These are phyloP conservation scores for Pegoplata infirma DNA, from an alignment of 2,888 invertebrate genomes.

Conservation along the genomic window DNA sequence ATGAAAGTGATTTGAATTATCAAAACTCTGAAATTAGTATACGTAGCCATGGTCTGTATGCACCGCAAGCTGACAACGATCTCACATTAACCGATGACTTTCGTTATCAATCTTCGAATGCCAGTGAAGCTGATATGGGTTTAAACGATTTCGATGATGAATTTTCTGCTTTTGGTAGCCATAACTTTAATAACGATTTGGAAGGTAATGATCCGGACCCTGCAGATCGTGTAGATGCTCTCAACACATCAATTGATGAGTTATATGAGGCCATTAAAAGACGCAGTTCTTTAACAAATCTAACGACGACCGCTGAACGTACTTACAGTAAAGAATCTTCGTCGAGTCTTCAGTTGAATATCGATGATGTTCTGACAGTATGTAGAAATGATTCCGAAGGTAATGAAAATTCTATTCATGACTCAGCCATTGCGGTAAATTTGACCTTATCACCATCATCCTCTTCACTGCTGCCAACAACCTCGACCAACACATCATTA, in stretches of 20 bases:
- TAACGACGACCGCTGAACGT: not conserved
- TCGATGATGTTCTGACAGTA: not conserved
- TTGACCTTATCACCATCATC: constrained; percentile 16
- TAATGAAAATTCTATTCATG: constrained; percentile 35
- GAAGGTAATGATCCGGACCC: constrained; percentile 46
- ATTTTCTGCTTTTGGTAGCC: constrained; percentile 65
- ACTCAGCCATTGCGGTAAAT: constrained; percentile 9
- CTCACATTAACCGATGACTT: constrained; percentile 78
- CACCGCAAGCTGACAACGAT: constrained; percentile 81
- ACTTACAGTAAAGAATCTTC: not conserved
- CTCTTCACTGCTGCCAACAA: constrained; percentile 6
- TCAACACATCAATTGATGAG: constrained; percentile 81
- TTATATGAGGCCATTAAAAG: constrained; percentile 83
- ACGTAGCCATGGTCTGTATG: constrained; percentile 82
- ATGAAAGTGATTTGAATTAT: constrained; percentile 83
- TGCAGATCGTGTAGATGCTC: constrained; percentile 64
- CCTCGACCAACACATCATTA: constrained; percentile 42
- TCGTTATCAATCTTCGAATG: constrained; percentile 77
- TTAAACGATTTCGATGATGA: constrained; percentile 76
- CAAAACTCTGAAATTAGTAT: constrained; percentile 84
- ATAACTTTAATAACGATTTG: constrained; percentile 46
- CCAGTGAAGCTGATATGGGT: constrained; percentile 75
- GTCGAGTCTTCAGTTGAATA: constrained; percentile 43
- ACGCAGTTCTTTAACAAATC: constrained; percentile 66
- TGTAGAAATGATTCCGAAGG: not conserved